These are phyloP conservation scores for Cryptocephalus primarius DNA, from an alignment of 2,888 invertebrate genomes.

Conservation along the genomic window DNA sequence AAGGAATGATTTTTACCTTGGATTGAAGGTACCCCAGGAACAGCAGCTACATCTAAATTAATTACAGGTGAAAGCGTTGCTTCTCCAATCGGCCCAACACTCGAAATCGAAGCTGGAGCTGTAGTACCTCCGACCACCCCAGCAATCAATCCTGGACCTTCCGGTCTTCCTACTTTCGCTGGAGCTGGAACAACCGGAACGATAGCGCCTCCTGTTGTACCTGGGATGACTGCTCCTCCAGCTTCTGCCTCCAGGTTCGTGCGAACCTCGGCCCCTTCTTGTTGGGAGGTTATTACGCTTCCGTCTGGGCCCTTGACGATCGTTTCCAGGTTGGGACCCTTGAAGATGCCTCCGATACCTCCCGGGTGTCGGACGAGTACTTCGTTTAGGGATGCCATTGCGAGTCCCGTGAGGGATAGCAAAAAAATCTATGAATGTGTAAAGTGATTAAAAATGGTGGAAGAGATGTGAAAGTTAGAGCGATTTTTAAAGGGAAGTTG, in stretches of 20 bases:
- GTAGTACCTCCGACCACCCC: no score
- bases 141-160: neutral
- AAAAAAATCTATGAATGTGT: slow-evolving; percentile 12
- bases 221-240: neutral
- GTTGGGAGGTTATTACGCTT: slow-evolving; percentile 29
- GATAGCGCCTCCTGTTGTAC: neutral
- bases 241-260: neutral
- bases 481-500: no score
- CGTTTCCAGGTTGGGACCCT: slow-evolving; percentile 31
- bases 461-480: no score
- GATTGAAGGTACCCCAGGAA: no score
- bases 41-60: no score
- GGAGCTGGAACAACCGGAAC: slow-evolving; percentile 9
- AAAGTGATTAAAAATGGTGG: no score
- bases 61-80: no score
- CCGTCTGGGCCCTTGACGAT: slow-evolving; percentile 35
- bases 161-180: neutral
- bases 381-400: slow-evolving; percentile 8
- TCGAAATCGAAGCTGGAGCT: no score
- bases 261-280: slow-evolving; percentile 6
- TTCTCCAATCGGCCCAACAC: no score
- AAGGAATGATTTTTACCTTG: no score
- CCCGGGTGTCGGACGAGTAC: slow-evolving; percentile 25
- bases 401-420: slow-evolving; percentile 11
- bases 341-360: slow-evolving; percentile 30